A percentile compares a stretch with the other conserved stretches of the same genome.
phyloP scores from a whole-genome alignment of 2,888 invertebrate species.

The Sycophila texana region DNA sequence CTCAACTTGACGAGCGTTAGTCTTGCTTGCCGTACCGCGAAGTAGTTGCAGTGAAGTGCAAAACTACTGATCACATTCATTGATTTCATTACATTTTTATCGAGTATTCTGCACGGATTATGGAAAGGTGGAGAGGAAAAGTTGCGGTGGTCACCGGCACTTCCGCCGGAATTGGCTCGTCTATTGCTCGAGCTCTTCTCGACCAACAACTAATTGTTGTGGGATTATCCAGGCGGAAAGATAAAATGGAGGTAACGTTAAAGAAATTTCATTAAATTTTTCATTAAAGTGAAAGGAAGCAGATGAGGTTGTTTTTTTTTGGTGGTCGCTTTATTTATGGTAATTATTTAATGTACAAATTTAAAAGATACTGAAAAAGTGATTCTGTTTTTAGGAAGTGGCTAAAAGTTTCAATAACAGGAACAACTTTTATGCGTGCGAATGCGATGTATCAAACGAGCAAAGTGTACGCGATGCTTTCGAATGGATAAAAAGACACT shows the following conservation, averaged over 20 bases:
- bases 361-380: not conserved
- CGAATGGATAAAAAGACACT: not conserved
- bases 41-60: too few relatives aligned
- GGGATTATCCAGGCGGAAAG: slow-evolving; percentile 76
- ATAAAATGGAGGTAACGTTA: not conserved
- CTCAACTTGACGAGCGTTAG: too few relatives aligned
- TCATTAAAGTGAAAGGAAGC: not conserved
- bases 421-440: slow-evolving; percentile 1
- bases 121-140: slow-evolving; percentile 80
- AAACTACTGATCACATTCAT: too few relatives aligned
- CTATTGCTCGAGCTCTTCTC: slow-evolving; percentile 74
- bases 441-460: not conserved
- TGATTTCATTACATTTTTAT: too few relatives aligned
- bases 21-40: too few relatives aligned
- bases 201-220: slow-evolving; percentile 77
- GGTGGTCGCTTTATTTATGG: too few relatives aligned
- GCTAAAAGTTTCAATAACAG: not conserved
- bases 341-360: too few relatives aligned
- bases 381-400: not conserved
- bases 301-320: not conserved
- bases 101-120: slow-evolving; percentile 55
- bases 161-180: slow-evolving; percentile 80
- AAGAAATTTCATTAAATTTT: not conserved
- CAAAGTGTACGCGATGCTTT: not conserved
- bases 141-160: slow-evolving; percentile 82